Evolutionary conservation across 2,888 invertebrate species (phyloP), one percentile per base, ranked within the genome.

Genomic region (Quadroppia sp.): DNA sequence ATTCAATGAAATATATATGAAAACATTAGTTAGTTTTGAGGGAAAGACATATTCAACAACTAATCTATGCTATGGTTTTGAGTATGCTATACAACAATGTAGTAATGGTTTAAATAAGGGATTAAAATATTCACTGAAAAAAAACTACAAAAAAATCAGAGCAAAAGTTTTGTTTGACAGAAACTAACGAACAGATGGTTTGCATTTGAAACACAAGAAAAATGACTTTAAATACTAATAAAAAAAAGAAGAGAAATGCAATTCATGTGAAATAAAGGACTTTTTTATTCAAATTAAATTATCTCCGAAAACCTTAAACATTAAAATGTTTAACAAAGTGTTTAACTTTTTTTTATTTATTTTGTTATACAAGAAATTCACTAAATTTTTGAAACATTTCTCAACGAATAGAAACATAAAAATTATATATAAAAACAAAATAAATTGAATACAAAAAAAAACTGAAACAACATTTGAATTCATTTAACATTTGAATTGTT

Each of bases 231-330:
- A 53, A 45, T 45, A 45, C 6, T 13, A 15, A 45, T n/a, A 48
- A 48, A 11, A 50, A 7, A n/a, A 4, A 30, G 30, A 28, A 59
- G 32, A 59, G 59, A 59, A 32, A 59, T 6, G 32, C 59, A 59
- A 59, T 32, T 59, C 59, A 59, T 9, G 59, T 59, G 59, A 59
- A 56, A 23, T 30, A 59, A 59, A 59, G 30, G n/a, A 30, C 59
- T 59, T 59, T 59, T 59, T 59, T 53, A 59, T 59, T 59, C 17
- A 59, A 59, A 59, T 59, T 59, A 59, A 59, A 59, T 59, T 59
- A 59, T 59, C 59, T 59, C 59, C 15, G n/a, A 59, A 30, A 59
- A 59, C 59, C 15, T 59, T 30, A 59, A 59, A 59, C 50, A 50
- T 59, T 59, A 30, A 59, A 59, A 59, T 59, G 59, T 25, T 59